Conservation (phyloP, 2,888 invertebrate genomes). For the Tigriopus californicus region DNA sequence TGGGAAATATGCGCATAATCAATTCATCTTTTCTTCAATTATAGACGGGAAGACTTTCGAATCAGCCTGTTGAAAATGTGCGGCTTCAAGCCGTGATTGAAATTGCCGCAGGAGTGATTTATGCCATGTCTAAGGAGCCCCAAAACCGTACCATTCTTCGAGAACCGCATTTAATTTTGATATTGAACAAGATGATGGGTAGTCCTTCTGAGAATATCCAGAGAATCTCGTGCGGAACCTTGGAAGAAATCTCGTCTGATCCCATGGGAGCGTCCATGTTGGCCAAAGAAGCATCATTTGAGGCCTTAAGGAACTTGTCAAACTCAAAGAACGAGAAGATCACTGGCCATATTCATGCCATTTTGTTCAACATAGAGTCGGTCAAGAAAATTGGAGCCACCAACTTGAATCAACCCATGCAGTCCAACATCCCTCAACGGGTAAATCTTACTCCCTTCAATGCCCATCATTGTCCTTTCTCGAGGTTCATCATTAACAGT, state of each 20-base stretch:
- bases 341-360: conserved; percentile 24
- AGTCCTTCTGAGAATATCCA: conserved; percentile 93
- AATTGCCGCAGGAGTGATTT: conserved; percentile 91
- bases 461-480: no score
- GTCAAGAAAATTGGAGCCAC: no score
- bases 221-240: conserved; percentile 77
- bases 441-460: no score
- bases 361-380: no score
- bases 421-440: no score
- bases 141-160: conserved; percentile 80
- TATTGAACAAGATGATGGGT: conserved; percentile 74
- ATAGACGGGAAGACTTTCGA: conserved; percentile 31
- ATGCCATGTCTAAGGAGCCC: conserved; percentile 81
- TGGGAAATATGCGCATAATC: no score
- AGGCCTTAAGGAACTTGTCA: conserved; percentile 77
- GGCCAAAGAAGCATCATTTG: conserved; percentile 85
- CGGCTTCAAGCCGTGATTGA: conserved; percentile 98
- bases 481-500: no score
- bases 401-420: no score
- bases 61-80: conserved; percentile 68
- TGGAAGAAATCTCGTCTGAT: conserved; percentile 85
- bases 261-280: conserved; percentile 95
- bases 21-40: conserved; percentile 60
- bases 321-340: conserved; percentile 94
- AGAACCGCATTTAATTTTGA: conserved; percentile 76